Base-by-base conservation (phyloP, 1,140 invertebrate genomes). In the Drosophila auraria region DNA sequence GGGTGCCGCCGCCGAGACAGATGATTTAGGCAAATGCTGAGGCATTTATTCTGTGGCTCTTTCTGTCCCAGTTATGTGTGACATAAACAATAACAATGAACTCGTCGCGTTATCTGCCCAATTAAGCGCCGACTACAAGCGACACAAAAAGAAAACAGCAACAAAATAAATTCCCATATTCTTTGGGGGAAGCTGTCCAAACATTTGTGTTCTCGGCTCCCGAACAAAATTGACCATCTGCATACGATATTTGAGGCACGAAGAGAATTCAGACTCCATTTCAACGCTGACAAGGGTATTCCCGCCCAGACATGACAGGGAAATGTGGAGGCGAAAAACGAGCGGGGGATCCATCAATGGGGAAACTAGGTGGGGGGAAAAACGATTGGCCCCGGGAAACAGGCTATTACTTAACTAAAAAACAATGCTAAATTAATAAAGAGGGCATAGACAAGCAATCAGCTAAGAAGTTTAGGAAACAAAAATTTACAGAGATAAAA, bases 51-150 rank as follows among this genome's bases (percentile, higher is more conserved):
- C 11, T n/a, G 53, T 6, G 42, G 8, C 12, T 42, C 6, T 42
- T 6, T 25, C 23, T 2, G 63, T 11, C 42, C 63, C 63, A 47
- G 36, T 27, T 64, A 47, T 68, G 63, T 72, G 70, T 56, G 53
- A 44, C 70, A 73, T 38, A 71, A 59, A 71, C 70, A 71, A 71
- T 59, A 73, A 71, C 53, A 73, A 72, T 71, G 70, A 73, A 73
- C 70, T 71, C 70, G 70, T 59, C 66, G 45, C 70, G 27, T 71
- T 73, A 60, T 71, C 53, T 44, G 69, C 66, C 70, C 70, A 73
- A 73, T 73, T 73, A 73, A 60, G 50, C 27, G 66, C 27, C 53
- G n/a, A 42, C 59, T 50, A 30, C 45, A 47, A 61, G 64, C 44
- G 23, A 25, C 64, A 25, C 64, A 40, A 40, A 50, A n/a, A 27